phyloP scores from a whole-genome alignment of 2,113 vertebrate species.

The Syngnathoides biaculeatus region DNA sequence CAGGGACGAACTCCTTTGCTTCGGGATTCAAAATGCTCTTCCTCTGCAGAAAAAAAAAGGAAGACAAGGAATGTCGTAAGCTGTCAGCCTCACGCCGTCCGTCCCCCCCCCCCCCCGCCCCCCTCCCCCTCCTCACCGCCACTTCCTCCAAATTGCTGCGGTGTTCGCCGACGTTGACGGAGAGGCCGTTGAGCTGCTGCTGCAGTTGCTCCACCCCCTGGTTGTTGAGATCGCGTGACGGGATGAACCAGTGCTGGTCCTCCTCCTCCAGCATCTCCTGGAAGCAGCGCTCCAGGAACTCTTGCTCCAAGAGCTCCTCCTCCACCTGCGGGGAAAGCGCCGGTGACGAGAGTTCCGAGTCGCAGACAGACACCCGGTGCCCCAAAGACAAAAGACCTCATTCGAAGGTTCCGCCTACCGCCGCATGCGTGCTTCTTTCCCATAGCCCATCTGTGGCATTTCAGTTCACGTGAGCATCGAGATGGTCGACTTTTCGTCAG shows the following conservation, averaged over 20 bases:
- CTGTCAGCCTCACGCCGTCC: background rate
- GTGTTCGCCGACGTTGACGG: conserved; percentile 76
- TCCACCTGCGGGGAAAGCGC: conserved; percentile 87
- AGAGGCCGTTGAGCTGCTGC: conserved; percentile 89
- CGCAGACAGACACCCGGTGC: too few relatives aligned
- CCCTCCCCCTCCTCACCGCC: conserved; percentile 72
- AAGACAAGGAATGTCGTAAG: background rate
- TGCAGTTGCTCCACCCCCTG: conserved; percentile 87
- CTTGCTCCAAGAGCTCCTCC: conserved; percentile 94
- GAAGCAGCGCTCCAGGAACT: conserved; percentile 96
- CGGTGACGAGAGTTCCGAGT: too few relatives aligned
- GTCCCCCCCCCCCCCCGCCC: background rate
- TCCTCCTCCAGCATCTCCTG: conserved; percentile 99
- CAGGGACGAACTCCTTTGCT: conserved; percentile 96
- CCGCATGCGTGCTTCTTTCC: too few relatives aligned
- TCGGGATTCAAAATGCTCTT: conserved; percentile 97
- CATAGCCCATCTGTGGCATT: too few relatives aligned
- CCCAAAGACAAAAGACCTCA: too few relatives aligned
- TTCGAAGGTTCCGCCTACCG: too few relatives aligned
- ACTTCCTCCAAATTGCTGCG: conserved; percentile 82
- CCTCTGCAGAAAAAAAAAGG: conserved; percentile 72
- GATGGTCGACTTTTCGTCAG: too few relatives aligned
- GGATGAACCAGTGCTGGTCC: conserved; percentile 98
- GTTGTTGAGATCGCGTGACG: conserved; percentile 87
- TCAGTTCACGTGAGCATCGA: too few relatives aligned